phyloP scores from a whole-genome alignment of 2,113 vertebrate species.

The Caretta caretta region DNA sequence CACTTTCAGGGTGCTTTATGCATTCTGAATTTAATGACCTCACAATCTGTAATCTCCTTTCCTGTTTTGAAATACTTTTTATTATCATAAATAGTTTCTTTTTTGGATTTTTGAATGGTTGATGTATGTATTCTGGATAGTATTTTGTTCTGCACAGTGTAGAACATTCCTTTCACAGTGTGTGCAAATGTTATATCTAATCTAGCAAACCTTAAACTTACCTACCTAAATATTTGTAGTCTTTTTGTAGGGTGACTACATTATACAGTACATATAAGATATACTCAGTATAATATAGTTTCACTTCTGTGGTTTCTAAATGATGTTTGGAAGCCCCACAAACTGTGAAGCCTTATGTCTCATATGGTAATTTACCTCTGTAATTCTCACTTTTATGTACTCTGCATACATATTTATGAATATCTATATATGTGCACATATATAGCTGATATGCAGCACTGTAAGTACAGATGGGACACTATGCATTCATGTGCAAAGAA shows the following conservation, averaged over 20 bases:
- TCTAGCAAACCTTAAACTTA: neutral
- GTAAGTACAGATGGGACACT: neutral
- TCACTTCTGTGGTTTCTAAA: neutral
- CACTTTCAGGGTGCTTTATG: neutral
- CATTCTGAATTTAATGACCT: neutral
- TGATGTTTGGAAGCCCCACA: neutral
- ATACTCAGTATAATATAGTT: neutral
- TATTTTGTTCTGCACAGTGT: neutral
- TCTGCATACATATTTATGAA: neutral
- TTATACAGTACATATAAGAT: neutral
- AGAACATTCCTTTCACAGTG: neutral
- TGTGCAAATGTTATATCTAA: neutral
- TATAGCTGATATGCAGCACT: neutral
- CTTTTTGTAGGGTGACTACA: neutral
- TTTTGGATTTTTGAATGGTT: neutral
- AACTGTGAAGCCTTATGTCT: neutral
- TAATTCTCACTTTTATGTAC: neutral
- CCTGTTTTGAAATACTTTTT: neutral
- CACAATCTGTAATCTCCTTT: neutral
- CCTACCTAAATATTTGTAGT: neutral
- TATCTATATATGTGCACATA: neutral
- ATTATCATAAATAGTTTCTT: neutral
- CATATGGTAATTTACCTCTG: neutral
- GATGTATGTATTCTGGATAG: neutral
- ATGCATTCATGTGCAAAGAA: neutral